These are phyloP conservation scores for Drosophila sp. DNA, from an alignment of 1,140 invertebrate species.

Conservation along the genomic window DNA sequence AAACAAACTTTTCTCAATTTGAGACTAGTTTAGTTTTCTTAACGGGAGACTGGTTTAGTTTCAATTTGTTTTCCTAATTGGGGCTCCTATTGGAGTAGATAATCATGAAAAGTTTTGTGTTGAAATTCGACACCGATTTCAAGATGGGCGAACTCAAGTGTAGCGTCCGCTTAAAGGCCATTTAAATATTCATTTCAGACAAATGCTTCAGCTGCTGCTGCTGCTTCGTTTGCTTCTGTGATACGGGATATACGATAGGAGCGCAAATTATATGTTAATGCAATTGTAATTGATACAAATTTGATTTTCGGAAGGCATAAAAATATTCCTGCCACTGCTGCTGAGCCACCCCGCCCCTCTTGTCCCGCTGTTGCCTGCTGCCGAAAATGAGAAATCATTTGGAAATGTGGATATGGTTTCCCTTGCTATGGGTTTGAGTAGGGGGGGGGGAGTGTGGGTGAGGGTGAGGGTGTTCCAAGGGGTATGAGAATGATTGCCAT, in stretches of 20 bases:
- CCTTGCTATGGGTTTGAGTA: not conserved
- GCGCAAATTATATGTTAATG: conserved; percentile 80
- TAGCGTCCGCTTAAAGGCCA: conserved; percentile 14
- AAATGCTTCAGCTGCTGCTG: conserved; percentile 49
- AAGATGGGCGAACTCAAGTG: not conserved
- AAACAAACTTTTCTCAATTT: too few relatives aligned
- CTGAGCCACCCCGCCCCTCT: conserved; percentile 14
- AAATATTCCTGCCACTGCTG: conserved; percentile 54
- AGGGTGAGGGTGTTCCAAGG: not conserved
- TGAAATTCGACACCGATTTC: not conserved
- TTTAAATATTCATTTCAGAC: conserved; percentile 54
- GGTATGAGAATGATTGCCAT: conserved; percentile 43
- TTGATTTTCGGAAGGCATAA: conserved; percentile 71
- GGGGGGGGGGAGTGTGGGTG: conserved; percentile 17
- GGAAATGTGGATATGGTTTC: conserved; percentile 16
- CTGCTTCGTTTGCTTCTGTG: conserved; percentile 3
- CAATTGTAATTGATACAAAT: conserved; percentile 82
- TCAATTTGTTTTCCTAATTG: not conserved
- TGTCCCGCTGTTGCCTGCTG: conserved; percentile 49
- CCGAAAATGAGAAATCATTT: conserved; percentile 79
- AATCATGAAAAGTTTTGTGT: not conserved
- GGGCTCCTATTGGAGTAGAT: not conserved
- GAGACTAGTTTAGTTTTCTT: too few relatives aligned
- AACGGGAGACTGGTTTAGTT: not conserved
- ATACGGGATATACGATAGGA: conserved; percentile 56